A percentile compares a stretch with the other conserved stretches of the same genome.
phyloP scores from a whole-genome alignment of 2,797 vertebrate species.

The Coregonus suidteri region DNA sequence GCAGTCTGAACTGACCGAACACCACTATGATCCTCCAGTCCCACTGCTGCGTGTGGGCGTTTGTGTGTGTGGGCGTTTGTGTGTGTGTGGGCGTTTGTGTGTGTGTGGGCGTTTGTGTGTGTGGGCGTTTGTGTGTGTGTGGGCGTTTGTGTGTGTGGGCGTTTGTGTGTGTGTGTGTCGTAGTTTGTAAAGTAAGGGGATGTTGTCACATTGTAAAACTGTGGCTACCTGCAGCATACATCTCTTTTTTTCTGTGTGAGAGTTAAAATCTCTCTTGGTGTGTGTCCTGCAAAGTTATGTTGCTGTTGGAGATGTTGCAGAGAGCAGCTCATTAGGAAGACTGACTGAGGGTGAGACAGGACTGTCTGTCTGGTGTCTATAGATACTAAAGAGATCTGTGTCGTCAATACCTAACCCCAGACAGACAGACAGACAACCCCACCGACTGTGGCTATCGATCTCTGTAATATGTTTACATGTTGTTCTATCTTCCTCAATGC shows the following conservation, averaged over 20 bases:
- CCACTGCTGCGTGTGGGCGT: background rate
- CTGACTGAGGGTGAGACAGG: background rate
- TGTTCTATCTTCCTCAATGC: background rate
- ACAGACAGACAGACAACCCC: background rate
- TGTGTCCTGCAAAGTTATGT: background rate
- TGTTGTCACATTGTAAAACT: background rate
- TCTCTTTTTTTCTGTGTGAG: background rate
- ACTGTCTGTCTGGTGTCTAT: background rate
- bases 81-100: background rate
- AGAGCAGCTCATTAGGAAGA: background rate
- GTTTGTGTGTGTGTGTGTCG: no score
- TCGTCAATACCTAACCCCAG: background rate
- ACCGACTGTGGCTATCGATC: background rate
- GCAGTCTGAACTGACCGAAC: conserved; percentile 22
- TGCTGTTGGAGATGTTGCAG: background rate
- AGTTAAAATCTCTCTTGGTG: background rate
- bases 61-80: background rate
- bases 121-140: no score
- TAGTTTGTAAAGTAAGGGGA: background rate
- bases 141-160: no score
- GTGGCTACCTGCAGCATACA: background rate
- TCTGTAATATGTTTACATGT: background rate
- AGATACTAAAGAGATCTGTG: background rate
- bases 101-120: background rate
- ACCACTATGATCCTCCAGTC: conserved; percentile 4